Conservation (phyloP, 2,113 vertebrate genomes). For the Panthera uncia region DNA sequence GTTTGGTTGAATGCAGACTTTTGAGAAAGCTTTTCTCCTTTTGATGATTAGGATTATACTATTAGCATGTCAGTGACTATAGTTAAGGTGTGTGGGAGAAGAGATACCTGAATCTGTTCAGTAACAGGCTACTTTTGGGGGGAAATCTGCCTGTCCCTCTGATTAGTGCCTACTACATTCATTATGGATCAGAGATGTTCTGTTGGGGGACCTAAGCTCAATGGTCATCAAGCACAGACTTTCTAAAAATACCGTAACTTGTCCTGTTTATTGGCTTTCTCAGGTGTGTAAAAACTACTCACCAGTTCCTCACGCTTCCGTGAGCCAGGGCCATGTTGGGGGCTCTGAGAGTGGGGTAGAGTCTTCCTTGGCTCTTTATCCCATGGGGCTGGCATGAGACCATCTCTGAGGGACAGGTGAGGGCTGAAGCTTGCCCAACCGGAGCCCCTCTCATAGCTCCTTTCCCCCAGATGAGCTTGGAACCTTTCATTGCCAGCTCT, state of each 20-base stretch:
- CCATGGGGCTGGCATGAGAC: not conserved
- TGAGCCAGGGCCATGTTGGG: not conserved
- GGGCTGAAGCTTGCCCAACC: not conserved
- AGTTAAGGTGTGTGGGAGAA: not conserved
- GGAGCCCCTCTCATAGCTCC: not conserved
- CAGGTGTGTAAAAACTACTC: slow-evolving; percentile 57
- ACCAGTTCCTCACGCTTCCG: not conserved
- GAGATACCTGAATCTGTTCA: not conserved
- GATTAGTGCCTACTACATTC: slow-evolving; percentile 21
- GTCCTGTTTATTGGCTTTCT: slow-evolving; percentile 48
- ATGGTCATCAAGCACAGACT: not conserved
- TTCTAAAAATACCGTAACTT: not conserved
- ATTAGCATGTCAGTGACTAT: not conserved
- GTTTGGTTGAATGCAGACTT: not conserved
- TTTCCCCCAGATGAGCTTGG: not conserved
- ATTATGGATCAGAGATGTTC: not conserved
- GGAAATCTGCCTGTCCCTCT: not conserved
- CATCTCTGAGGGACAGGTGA: not conserved
- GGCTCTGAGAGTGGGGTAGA: not conserved
- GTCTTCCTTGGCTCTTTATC: not conserved
- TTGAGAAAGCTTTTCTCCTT: not conserved
- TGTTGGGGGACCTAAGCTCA: not conserved
- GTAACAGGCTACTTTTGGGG: not conserved
- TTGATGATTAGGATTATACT: not conserved
- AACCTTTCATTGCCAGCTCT: not conserved